A percentile compares a stretch with the other conserved stretches of the same genome.
Evolutionary conservation across 2,797 vertebrate genomes (phyloP).

Genomic region (Morelia viridis): DNA sequence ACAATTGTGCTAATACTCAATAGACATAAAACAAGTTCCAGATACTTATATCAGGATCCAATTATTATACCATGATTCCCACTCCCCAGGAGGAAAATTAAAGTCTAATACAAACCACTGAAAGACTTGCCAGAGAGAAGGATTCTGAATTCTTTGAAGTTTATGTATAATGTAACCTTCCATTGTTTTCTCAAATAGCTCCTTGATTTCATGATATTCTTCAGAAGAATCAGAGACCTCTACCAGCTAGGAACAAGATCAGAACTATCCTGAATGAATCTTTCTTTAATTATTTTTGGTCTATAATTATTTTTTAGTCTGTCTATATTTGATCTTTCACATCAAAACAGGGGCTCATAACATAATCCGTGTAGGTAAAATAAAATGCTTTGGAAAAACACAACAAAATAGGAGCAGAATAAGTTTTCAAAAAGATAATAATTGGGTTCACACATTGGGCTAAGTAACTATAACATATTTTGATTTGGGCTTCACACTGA

Average conservation of each 20-base stretch:
- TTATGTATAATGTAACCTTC: constrained; percentile 62
- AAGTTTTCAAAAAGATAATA: not conserved
- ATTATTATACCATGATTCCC: not conserved
- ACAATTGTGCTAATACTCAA: not conserved
- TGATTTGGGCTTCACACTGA: not conserved
- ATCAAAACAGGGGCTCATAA: not conserved
- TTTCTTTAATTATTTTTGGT: not conserved
- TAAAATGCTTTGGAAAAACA: not conserved
- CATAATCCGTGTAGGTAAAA: not conserved
- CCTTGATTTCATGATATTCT: constrained; percentile 67
- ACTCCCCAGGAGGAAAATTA: constrained; percentile 12
- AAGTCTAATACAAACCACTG: constrained; percentile 77
- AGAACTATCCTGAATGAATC: not conserved
- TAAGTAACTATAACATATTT: not conserved
- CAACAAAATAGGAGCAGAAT: not conserved
- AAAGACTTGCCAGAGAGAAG: constrained; percentile 81
- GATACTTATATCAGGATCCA: not conserved
- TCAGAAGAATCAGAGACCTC: not conserved
- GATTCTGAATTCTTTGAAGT: constrained; percentile 79
- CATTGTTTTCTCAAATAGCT: constrained; percentile 75
- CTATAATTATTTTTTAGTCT: not conserved
- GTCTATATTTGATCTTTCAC: not conserved
- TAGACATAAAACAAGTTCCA: not conserved
- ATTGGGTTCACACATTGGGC: not conserved
- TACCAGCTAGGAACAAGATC: constrained; percentile 28